phyloP scores from a whole-genome alignment of 1,140 invertebrate species.

The Dinothrombium tinctorium region DNA sequence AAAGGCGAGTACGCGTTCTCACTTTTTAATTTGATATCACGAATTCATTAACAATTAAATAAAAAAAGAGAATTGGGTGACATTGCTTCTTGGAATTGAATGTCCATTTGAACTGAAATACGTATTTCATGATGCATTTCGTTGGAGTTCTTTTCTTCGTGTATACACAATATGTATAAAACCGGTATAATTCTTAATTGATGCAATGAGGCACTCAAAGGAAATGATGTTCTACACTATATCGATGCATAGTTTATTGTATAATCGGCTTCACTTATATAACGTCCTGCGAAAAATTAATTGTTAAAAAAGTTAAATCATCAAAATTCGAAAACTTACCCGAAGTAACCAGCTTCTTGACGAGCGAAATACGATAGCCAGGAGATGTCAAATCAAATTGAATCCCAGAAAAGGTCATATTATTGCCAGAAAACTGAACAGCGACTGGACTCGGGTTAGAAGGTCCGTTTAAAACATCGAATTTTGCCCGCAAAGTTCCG shows the following conservation, averaged over 20 bases:
- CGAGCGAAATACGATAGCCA: constrained; percentile 74
- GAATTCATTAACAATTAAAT: too few relatives aligned
- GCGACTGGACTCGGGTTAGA: constrained; percentile 55
- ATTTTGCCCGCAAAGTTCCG: constrained; percentile 64
- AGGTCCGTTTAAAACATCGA: constrained; percentile 52
- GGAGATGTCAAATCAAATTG: constrained; percentile 68
- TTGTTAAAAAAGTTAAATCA: background rate
- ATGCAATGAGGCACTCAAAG: too few relatives aligned
- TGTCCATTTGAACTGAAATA: too few relatives aligned
- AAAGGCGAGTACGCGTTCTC: too few relatives aligned
- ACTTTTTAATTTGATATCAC: too few relatives aligned
- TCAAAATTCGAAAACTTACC: constrained; percentile 30
- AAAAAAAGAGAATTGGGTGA: too few relatives aligned
- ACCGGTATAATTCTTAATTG: too few relatives aligned
- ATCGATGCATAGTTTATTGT: background rate
- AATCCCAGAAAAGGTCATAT: constrained; percentile 71
- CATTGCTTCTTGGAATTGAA: too few relatives aligned
- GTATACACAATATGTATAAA: too few relatives aligned
- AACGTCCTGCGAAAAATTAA: background rate
- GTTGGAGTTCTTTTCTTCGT: too few relatives aligned
- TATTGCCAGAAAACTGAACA: constrained; percentile 81
- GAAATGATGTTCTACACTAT: too few relatives aligned
- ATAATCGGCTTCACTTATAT: constrained; percentile 4
- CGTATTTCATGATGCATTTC: too few relatives aligned
- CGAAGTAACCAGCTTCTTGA: constrained; percentile 79